A percentile compares a stretch with the other conserved stretches of the same genome.
These are phyloP conservation scores for Rattus rattus DNA, from an alignment of 2,113 vertebrate genomes.

Conservation along the genomic window DNA sequence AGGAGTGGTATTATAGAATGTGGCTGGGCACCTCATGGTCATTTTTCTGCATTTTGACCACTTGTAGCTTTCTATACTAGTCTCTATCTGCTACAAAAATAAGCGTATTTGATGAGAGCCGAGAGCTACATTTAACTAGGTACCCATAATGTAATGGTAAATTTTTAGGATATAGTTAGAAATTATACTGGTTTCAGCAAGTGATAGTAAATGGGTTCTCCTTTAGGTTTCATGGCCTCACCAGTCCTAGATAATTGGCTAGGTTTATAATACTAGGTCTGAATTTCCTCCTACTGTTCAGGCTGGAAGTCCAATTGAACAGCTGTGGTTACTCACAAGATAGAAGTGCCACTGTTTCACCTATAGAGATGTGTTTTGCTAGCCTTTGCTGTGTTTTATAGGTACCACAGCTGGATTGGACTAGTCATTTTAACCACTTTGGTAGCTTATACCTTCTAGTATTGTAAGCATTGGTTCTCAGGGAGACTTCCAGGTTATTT, in stretches of 20 bases:
- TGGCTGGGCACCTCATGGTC: neutral
- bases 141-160: neutral
- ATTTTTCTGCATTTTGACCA: neutral
- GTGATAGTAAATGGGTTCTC: neutral
- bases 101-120: neutral
- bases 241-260: neutral
- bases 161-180: neutral
- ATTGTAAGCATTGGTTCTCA: neutral
- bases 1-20: neutral
- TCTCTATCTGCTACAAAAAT: neutral
- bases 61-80: neutral
- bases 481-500: neutral
- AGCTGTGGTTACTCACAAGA: neutral
- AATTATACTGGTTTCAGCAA: neutral
- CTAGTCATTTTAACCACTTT: neutral
- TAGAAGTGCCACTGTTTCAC: neutral
- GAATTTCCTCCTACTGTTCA: neutral
- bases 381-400: neutral
- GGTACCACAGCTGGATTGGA: neutral
- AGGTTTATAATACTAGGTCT: neutral
- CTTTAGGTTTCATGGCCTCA: neutral
- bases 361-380: neutral
- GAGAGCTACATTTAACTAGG: neutral
- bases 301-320: neutral
- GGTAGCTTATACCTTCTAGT: neutral